A percentile compares a stretch with the other conserved stretches of the same genome.
These are phyloP conservation scores for Nematolebias whitei DNA, from an alignment of 2,113 vertebrate genomes.

Conservation along the genomic window DNA sequence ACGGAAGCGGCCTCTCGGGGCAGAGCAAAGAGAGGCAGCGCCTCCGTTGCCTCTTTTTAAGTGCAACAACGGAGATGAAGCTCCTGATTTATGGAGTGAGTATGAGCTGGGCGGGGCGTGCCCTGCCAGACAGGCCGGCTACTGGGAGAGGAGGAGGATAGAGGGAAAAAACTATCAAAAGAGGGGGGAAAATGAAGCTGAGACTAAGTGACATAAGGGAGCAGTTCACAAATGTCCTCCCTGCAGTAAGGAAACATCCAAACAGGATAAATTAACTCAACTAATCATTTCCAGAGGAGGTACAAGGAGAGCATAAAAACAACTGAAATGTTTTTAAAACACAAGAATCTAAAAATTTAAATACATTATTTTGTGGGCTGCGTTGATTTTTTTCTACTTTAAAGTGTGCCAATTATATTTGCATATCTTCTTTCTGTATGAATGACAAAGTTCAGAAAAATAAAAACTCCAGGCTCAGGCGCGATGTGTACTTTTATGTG, in stretches of 20 bases:
- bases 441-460: conserved; percentile 6
- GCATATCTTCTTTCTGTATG: conserved; percentile 13
- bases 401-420: not conserved
- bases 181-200: conserved; percentile 13
- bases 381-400: conserved; percentile 1
- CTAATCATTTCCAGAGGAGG: conserved; percentile 36
- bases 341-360: conserved; percentile 1
- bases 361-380: not conserved
- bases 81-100: conserved; percentile 70
- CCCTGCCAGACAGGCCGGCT: conserved; percentile 50
- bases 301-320: not conserved
- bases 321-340: conserved; percentile 3
- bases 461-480: conserved; percentile 29
- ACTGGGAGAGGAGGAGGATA: conserved; percentile 38
- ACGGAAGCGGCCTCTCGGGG: conserved; percentile 58
- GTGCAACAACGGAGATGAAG: conserved; percentile 32
- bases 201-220: conserved; percentile 15
- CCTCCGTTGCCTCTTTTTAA: conserved; percentile 47
- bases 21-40: conserved; percentile 41
- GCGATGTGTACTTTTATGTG: conserved; percentile 53
- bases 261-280: conserved; percentile 1
- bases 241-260: conserved; percentile 26
- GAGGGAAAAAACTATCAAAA: conserved; percentile 24
- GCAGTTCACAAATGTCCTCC: conserved; percentile 23
- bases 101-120: conserved; percentile 53